Percentiles rank a stretch among this genome's conserved stretches.
phyloP scores from a whole-genome alignment of 64 coral and sea anemone genomes.

The Hydrozoanthus tunicans region DNA sequence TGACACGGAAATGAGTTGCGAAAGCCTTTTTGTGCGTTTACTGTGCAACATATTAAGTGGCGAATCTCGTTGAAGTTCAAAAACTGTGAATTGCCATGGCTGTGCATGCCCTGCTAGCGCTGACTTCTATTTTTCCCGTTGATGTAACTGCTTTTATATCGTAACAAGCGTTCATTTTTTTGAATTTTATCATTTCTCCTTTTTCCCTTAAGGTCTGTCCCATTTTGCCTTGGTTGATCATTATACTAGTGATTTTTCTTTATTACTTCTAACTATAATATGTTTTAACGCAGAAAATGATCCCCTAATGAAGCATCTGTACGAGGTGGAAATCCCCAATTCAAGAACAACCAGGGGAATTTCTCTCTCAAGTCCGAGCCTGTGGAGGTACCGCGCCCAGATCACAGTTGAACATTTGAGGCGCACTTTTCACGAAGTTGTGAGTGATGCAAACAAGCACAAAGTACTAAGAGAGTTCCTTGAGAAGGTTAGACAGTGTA shows the following conservation, averaged over 20 bases:
- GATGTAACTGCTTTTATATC: too few relatives aligned
- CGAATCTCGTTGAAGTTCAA: too few relatives aligned
- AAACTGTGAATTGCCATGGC: too few relatives aligned
- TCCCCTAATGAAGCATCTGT: slow-evolving; percentile 1
- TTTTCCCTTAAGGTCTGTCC: neutral
- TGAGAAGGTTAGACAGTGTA: slow-evolving; percentile 29
- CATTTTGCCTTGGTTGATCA: neutral
- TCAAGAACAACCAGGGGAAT: neutral
- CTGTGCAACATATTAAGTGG: too few relatives aligned
- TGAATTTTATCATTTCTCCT: neutral
- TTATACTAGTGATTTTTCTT: neutral
- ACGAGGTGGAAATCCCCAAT: slow-evolving; percentile 19
- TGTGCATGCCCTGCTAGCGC: too few relatives aligned
- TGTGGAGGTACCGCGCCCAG: slow-evolving; percentile 70
- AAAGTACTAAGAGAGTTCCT: slow-evolving; percentile 61
- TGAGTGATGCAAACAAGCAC: neutral
- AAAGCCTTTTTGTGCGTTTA: too few relatives aligned
- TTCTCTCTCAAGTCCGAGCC: slow-evolving; percentile 1
- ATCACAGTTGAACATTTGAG: slow-evolving; percentile 72
- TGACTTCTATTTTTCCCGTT: too few relatives aligned
- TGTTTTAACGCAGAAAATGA: neutral
- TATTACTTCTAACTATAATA: neutral
- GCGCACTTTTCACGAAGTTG: slow-evolving; percentile 62
- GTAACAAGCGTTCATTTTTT: too few relatives aligned
- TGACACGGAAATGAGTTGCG: too few relatives aligned